Evolutionary conservation across 2,113 vertebrate species (phyloP).

Genomic region (Corynorhinus townsendii): DNA sequence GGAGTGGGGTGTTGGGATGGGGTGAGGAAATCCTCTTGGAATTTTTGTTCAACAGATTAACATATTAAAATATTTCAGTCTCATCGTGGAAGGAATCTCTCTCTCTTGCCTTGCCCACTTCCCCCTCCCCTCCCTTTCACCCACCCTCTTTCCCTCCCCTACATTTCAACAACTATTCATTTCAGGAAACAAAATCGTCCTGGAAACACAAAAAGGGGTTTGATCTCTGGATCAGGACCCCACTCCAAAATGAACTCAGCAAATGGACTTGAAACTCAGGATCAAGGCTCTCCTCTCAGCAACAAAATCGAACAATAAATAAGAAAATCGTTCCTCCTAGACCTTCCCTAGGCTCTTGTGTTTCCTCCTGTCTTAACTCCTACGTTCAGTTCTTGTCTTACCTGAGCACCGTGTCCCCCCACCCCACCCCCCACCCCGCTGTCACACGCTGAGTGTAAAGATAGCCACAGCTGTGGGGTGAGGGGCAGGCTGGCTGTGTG

Average conservation of each 20-base stretch:
- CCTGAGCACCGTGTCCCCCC: background rate
- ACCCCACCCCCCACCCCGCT: background rate
- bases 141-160: background rate
- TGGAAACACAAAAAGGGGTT: background rate
- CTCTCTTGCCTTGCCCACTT: background rate
- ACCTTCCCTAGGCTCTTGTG: background rate
- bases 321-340: background rate
- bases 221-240: background rate
- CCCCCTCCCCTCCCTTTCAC: background rate
- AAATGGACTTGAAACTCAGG: background rate
- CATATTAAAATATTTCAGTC: background rate
- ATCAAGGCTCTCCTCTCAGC: background rate
- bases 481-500: background rate
- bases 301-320: background rate
- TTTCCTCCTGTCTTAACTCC: background rate
- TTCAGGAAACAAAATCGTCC: slow-evolving; percentile 18
- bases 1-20: background rate
- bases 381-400: background rate
- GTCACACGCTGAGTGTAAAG: background rate
- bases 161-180: background rate
- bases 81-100: background rate
- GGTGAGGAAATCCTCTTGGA: background rate
- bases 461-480: background rate
- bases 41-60: background rate
- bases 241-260: background rate